Base-by-base conservation (phyloP, 2,888 invertebrate species). In the Dioctria rufipes region DNA sequence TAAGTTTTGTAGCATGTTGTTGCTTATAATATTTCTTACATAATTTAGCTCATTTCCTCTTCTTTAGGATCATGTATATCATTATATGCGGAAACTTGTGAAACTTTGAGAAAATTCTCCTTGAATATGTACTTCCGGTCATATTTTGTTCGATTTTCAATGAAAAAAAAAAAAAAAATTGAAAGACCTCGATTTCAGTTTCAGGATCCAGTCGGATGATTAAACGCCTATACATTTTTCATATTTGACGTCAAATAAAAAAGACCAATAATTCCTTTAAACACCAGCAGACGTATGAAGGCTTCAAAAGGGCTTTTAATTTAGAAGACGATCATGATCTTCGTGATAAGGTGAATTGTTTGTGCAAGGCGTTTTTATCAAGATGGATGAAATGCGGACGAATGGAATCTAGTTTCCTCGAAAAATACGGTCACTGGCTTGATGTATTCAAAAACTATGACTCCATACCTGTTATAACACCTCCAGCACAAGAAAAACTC, bases 331-430 rank as follows among this genome's bases (percentile, higher is more conserved):
- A 54, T 11, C 5, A 11, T 11, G 9, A 54, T 54, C 54, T 9
- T 54, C n/a, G 54, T 3, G 54, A 11, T 54, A 54, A 11, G 11
- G 54, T 54, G n/a, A 5, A 54, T 54, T 54, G n/a, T 11, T 54
- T 11, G 54, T 54, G 54, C 54, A 54, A 54, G 54, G 54, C 54
- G 54, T 54, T 54, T n/a, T 54, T 54, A 54, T 11, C 54, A 54
- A 3, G 54, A 54, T 11, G 11, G n/a, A 8, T 5, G 4, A 54
- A 11, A 54, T 54, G n/a, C 11, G 54, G n/a, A 54, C 54, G 54
- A 46, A 46, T 4, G 46, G 46, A 46, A 46, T 4, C n/a, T 4
- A 54, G 54, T 54, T 54, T 54, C 54, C 54, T 54, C 3, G 11
- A 54, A n/a, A 54, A 54, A 54, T 54, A 54, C 54, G 54, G n/a